phyloP scores from a whole-genome alignment of 1,140 invertebrate genomes.

The Euschistus heros region DNA sequence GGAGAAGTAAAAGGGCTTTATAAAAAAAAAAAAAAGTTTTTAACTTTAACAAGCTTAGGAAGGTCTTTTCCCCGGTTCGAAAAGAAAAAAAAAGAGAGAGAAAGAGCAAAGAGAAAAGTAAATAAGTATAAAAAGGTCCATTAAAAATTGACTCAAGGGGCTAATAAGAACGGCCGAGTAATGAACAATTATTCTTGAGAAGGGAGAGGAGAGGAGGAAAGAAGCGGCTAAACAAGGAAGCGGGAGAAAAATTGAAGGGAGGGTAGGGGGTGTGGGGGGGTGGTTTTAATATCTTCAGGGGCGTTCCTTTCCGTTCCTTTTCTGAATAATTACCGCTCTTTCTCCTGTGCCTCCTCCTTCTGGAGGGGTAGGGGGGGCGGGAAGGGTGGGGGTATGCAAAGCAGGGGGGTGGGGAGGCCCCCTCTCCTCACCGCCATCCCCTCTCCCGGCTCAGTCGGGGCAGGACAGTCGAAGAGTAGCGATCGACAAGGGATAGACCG shows the following conservation, averaged over 20 bases:
- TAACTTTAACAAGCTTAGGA: slow-evolving; percentile 17
- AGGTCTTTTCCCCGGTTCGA: background rate
- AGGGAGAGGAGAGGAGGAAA: background rate
- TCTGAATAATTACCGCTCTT: slow-evolving; percentile 12
- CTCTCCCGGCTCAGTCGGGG: background rate
- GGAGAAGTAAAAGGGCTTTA: slow-evolving; percentile 12
- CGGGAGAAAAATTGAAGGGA: slow-evolving; percentile 8
- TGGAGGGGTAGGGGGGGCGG: background rate
- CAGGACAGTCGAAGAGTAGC: background rate
- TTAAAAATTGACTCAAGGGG: slow-evolving; percentile 16
- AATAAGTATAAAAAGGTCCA: slow-evolving; percentile 17
- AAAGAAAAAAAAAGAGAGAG: background rate
- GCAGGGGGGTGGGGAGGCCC: background rate
- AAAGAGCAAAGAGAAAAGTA: slow-evolving; percentile 9
- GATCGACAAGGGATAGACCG: background rate
- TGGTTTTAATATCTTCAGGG: slow-evolving; percentile 14
- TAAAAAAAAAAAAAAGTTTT: slow-evolving; percentile 9
- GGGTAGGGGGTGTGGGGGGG: background rate
- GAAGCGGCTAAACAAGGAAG: background rate
- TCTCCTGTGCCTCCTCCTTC: slow-evolving; percentile 3
- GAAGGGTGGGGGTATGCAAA: slow-evolving; percentile 6
- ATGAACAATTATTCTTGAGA: slow-evolving; percentile 14
- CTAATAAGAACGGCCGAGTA: slow-evolving; percentile 13
- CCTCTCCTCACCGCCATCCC: background rate
- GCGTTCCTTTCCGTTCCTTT: slow-evolving; percentile 1